phyloP scores from a whole-genome alignment of 2,113 vertebrate species.

The Burhinus oedicnemus region DNA sequence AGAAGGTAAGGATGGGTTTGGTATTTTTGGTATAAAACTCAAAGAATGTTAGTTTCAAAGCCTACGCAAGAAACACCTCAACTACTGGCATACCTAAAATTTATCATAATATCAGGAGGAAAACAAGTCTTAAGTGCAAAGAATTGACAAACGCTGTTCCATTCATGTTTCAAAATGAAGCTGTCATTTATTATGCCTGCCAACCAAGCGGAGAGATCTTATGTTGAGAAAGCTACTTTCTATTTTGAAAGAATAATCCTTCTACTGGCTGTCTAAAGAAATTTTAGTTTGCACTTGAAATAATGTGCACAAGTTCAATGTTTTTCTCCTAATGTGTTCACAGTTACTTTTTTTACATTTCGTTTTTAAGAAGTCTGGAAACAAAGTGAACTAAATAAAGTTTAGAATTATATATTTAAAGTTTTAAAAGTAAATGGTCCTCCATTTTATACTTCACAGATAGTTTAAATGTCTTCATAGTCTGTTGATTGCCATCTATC shows the following conservation, averaged over 20 bases:
- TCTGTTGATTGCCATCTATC: not conserved
- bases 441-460: not conserved
- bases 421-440: not conserved
- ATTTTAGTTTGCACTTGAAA: not conserved
- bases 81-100: not conserved
- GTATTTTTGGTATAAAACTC: not conserved
- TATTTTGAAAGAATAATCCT: not conserved
- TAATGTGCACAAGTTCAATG: not conserved
- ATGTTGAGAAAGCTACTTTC: conserved; percentile 19
- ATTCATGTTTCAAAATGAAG: conserved; percentile 14
- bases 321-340: not conserved
- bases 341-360: not conserved
- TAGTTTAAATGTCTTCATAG: not conserved
- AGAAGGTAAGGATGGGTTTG: conserved; percentile 80
- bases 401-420: not conserved
- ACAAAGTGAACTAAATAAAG: not conserved
- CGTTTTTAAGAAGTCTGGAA: not conserved
- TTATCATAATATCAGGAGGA: not conserved
- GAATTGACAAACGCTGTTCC: not conserved
- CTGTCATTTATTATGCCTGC: conserved; percentile 20
- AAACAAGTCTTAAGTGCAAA: not conserved
- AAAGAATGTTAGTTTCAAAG: not conserved
- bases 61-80: not conserved
- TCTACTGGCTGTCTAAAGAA: not conserved
- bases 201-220: conserved; percentile 59